Percentiles rank a stretch among this genome's conserved stretches.
These are phyloP conservation scores for Campoletis sonorensis DNA, from an alignment of 1,140 invertebrate genomes.

Conservation along the genomic window DNA sequence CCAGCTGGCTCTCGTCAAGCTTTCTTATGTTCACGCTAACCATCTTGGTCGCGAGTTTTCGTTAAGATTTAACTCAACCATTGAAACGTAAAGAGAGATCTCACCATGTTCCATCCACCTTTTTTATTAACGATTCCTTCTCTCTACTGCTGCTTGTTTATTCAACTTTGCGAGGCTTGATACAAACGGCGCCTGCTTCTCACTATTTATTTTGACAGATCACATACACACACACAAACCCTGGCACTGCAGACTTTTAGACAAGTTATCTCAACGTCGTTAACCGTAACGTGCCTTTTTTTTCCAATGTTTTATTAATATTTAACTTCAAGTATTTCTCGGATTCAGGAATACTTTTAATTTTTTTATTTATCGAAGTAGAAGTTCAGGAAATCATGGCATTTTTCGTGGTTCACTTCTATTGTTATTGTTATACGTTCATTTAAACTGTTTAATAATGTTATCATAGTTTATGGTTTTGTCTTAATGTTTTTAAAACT, in stretches of 20 bases:
- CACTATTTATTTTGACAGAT: constrained; percentile 64
- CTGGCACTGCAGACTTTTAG: background rate
- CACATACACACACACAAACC: constrained; percentile 45
- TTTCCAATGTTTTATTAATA: background rate
- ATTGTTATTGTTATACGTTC: too few species aligned
- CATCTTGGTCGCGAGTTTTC: constrained; percentile 17
- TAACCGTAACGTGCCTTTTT: background rate
- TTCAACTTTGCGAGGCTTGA: constrained; percentile 57
- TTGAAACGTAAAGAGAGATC: constrained; percentile 26
- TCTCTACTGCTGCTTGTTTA: constrained; percentile 57
- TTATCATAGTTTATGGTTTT: too few species aligned
- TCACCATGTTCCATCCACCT: constrained; percentile 10
- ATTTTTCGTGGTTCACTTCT: too few species aligned
- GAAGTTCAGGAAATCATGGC: too few species aligned
- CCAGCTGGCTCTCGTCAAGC: constrained; percentile 57
- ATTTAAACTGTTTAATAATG: too few species aligned
- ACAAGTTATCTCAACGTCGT: constrained; percentile 20
- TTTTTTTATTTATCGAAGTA: background rate
- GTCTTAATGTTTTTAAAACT: too few species aligned
- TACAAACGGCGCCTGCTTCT: constrained; percentile 55
- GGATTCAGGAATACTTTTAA: background rate
- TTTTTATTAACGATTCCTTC: constrained; percentile 51
- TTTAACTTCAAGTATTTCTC: too few species aligned
- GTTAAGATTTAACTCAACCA: constrained; percentile 36
- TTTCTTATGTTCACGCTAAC: constrained; percentile 44